These are phyloP conservation scores for Neolamprologus devosi DNA, from an alignment of 2,113 vertebrate genomes.

Conservation along the genomic window DNA sequence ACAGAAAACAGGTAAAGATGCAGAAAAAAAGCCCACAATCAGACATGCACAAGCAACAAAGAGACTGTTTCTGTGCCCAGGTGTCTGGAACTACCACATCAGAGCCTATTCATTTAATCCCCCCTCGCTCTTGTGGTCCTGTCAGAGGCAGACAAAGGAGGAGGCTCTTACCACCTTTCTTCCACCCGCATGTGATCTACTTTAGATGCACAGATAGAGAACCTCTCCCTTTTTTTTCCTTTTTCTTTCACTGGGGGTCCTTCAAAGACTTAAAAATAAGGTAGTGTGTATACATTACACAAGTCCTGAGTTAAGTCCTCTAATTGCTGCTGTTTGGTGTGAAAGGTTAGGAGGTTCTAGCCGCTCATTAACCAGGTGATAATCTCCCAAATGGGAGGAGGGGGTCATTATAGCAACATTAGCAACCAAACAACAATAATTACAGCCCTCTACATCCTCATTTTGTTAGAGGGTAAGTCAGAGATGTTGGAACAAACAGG, in stretches of 20 bases:
- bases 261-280: constrained; percentile 4
- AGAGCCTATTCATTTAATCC: constrained; percentile 45
- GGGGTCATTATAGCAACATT: constrained; percentile 4
- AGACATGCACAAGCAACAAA: not conserved
- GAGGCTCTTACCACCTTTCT: constrained; percentile 19
- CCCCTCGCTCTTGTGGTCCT: constrained; percentile 14
- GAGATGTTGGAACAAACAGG: not conserved
- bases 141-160: constrained; percentile 36
- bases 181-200: constrained; percentile 28
- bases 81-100: constrained; percentile 25
- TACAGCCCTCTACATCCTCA: not conserved
- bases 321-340: constrained; percentile 4
- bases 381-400: constrained; percentile 6
- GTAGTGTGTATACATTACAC: not conserved
- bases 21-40: not conserved
- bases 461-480: not conserved
- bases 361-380: constrained; percentile 31
- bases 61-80: constrained; percentile 13
- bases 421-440: not conserved
- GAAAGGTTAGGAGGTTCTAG: constrained; percentile 1
- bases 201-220: constrained; percentile 21
- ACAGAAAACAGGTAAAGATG: constrained; percentile 85
- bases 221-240: not conserved
- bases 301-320: not conserved
- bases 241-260: not conserved